Conservation (phyloP, 2,113 vertebrate genomes). For the Silurus glanis region DNA sequence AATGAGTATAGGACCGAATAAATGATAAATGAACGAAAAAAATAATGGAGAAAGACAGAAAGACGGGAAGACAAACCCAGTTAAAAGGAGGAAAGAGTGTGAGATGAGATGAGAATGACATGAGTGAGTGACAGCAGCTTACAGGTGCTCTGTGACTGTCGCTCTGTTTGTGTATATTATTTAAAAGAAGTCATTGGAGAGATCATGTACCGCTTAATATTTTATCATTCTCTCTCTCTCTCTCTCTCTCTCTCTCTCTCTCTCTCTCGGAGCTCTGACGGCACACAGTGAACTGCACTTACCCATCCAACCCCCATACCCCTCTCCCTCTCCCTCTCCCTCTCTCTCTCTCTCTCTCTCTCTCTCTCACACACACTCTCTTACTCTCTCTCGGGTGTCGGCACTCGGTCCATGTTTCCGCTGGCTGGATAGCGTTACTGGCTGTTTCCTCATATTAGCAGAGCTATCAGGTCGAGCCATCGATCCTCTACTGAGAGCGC, state of each 20-base stretch:
- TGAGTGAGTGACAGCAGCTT: background rate
- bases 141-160: constrained; percentile 46
- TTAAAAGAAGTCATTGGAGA: constrained; percentile 56
- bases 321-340: background rate
- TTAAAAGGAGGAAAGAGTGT: background rate
- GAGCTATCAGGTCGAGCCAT: constrained; percentile 48
- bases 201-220: constrained; percentile 67
- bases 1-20: too few relatives aligned
- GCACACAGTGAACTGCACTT: constrained; percentile 48
- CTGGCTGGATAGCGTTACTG: constrained; percentile 48
- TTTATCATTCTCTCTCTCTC: constrained; percentile 68
- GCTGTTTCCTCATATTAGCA: constrained; percentile 52
- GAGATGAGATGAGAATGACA: background rate
- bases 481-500: constrained; percentile 34
- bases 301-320: constrained; percentile 5
- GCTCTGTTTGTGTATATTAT: constrained; percentile 55
- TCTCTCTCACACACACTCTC: background rate
- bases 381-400: constrained; percentile 26
- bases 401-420: constrained; percentile 48
- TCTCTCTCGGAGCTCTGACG: constrained; percentile 63
- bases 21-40: background rate
- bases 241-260: constrained; percentile 66
- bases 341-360: constrained; percentile 4
- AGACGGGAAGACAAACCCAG: background rate
- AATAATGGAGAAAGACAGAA: background rate